Base-by-base conservation (phyloP, 2,113 vertebrate species). In the Rallus limicola region DNA sequence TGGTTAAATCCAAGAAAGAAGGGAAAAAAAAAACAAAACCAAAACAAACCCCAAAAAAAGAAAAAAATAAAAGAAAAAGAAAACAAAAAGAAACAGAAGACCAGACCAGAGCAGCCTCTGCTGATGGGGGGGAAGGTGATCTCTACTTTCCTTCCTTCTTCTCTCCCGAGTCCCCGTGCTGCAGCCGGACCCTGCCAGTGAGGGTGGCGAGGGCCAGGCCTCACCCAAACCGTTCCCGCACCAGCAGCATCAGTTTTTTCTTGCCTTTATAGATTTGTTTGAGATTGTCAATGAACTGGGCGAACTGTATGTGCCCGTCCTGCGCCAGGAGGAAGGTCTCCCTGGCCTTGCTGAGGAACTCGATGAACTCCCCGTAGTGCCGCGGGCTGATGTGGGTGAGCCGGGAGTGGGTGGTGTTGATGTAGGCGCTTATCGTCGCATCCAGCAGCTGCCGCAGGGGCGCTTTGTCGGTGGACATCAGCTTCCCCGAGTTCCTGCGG, bases 231-330 rank as follows among this genome's bases (percentile, higher is more conserved):
- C 99, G 98, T 93, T 99, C 99, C 78, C 99, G 98, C 83, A 99
- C 99, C 97, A 99, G 96, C 98, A 99, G 98, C 99, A 99, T 99
- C 92, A 99, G 98, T 98, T 99, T 99, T 98, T 99, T 99, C 98
- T 99, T 99, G 98, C 99, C 99, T 98, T 99, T 99, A 97, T 99
- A 99, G 98, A 99, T 99, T 98, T 99, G 99, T 97, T 99, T 99
- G 95, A 99, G 99, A 98, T 99, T 99, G 98, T 99, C 99, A 97
- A 99, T 99, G 97, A 99, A 99, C 96, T 99, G 99, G 96, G 99
- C 99, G 0, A 99, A 99, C 98, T 99, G 99, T 94, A 99, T 99
- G 97, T 99, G 98, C 87, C 99, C 99, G 14, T 99, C 99, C 97
- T 99, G 99, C 3, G 99, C 99, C 96, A 99, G 97, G 82, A 99